phyloP scores from a whole-genome alignment of 37 sponge, comb jelly and placozoan genomes.

The Diacarnus erythraeanus region DNA sequence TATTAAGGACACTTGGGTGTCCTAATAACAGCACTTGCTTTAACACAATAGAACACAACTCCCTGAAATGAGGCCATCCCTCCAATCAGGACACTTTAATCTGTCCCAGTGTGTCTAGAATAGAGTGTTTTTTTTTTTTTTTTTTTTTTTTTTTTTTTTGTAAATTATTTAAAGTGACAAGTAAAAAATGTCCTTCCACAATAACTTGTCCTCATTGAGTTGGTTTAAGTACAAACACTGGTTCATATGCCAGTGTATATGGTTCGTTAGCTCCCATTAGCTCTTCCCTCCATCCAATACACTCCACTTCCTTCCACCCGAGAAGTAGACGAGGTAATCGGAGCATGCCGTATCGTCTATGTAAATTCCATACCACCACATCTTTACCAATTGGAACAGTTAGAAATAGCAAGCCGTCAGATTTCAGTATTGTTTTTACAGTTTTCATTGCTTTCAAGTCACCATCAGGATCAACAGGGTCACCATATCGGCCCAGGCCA shows the following conservation, averaged over 20 bases:
- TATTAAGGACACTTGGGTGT: too few species aligned
- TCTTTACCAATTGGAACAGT: conserved; percentile 86
- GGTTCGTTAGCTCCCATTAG: conserved; percentile 35
- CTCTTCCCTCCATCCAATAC: conserved; percentile 68
- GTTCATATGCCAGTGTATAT: conserved; percentile 64
- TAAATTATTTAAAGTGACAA: not conserved
- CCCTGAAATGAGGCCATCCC: too few species aligned
- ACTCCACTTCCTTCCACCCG: conserved; percentile 63
- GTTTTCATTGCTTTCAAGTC: conserved; percentile 64
- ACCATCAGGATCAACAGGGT: conserved; percentile 74
- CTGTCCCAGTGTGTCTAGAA: too few species aligned
- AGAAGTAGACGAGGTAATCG: conserved; percentile 56
- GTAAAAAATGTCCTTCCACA: not conserved
- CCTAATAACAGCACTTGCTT: too few species aligned
- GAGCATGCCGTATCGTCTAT: conserved; percentile 73
- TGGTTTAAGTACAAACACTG: conserved; percentile 66
- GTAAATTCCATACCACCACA: conserved; percentile 86
- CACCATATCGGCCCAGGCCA: conserved; percentile 88
- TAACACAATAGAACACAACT: too few species aligned
- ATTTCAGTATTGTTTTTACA: conserved; percentile 28
- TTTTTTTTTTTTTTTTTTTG: too few species aligned
- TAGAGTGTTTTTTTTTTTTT: too few species aligned
- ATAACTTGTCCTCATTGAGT: not conserved
- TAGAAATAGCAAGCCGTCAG: conserved; percentile 55
- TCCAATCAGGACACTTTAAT: too few species aligned